A percentile compares a stretch with the other conserved stretches of the same genome.
These are phyloP conservation scores for Acestrorhynchus altus DNA, from an alignment of 2,797 vertebrate species.

Conservation along the genomic window DNA sequence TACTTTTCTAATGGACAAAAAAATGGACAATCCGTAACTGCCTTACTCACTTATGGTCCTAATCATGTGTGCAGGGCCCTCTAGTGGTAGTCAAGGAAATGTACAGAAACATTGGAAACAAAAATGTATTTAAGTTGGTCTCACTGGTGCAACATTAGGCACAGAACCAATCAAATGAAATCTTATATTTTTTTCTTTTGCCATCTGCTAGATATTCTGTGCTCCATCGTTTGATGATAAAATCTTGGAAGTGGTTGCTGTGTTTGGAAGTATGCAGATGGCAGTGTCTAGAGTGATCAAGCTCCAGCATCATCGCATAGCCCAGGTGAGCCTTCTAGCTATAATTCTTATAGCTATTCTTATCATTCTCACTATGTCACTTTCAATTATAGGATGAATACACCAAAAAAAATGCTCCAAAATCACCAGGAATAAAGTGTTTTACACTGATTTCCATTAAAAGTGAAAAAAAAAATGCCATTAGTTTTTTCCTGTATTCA, in stretches of 20 bases:
- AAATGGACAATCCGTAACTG: too few species aligned
- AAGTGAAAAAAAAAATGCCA: too few species aligned
- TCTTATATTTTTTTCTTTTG: neutral
- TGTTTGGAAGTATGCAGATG: constrained; percentile 99
- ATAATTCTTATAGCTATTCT: too few species aligned
- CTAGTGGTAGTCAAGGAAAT: neutral
- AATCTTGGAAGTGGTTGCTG: constrained; percentile 95
- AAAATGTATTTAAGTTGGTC: neutral
- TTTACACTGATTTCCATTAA: too few species aligned
- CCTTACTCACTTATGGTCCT: neutral
- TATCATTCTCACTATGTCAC: neutral
- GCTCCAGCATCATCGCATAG: constrained; percentile 96
- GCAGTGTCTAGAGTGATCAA: constrained; percentile 98
- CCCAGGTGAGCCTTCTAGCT: constrained; percentile 82
- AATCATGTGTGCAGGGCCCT: neutral
- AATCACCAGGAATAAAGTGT: too few species aligned
- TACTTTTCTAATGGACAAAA: neutral
- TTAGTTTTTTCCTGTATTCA: too few species aligned
- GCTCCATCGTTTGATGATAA: constrained; percentile 98
- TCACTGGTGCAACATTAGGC: neutral
- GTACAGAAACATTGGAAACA: neutral
- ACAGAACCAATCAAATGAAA: neutral
- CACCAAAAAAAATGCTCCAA: too few species aligned
- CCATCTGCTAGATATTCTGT: constrained; percentile 88
- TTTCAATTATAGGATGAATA: neutral